Conservation (phyloP, 2,113 vertebrate genomes). For the Syngnathus scovelli region DNA sequence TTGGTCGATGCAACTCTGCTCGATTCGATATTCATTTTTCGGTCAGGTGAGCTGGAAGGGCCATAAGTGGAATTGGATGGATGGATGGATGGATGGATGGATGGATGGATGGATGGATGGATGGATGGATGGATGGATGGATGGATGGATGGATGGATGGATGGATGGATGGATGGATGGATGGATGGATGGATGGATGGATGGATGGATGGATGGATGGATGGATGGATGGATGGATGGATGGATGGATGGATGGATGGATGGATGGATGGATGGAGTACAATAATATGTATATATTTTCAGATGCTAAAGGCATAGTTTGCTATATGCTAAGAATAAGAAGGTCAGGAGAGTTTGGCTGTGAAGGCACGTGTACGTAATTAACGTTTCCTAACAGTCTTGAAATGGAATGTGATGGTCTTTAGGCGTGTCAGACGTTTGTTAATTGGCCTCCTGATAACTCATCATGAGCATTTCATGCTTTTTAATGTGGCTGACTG, state of each 20-base stretch:
- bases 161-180: no score
- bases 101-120: no score
- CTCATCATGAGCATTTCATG: constrained; percentile 33
- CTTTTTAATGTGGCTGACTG: background rate
- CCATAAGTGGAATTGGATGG: background rate
- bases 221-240: no score
- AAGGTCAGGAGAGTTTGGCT: background rate
- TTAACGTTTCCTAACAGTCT: constrained; percentile 10
- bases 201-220: no score
- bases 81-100: no score
- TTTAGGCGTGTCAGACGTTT: constrained; percentile 19
- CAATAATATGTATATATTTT: no score
- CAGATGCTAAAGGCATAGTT: no score
- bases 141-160: no score
- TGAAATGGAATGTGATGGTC: constrained; percentile 17
- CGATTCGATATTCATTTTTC: background rate
- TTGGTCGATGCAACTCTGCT: background rate
- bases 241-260: no score
- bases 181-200: background rate
- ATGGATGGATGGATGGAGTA: no score
- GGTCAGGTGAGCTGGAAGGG: background rate
- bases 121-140: no score
- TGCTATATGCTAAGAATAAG: no score
- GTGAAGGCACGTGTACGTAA: background rate
- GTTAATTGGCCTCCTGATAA: constrained; percentile 28